These are phyloP conservation scores for Champsocephalus gunnari DNA, from an alignment of 2,797 vertebrate genomes.

Conservation along the genomic window DNA sequence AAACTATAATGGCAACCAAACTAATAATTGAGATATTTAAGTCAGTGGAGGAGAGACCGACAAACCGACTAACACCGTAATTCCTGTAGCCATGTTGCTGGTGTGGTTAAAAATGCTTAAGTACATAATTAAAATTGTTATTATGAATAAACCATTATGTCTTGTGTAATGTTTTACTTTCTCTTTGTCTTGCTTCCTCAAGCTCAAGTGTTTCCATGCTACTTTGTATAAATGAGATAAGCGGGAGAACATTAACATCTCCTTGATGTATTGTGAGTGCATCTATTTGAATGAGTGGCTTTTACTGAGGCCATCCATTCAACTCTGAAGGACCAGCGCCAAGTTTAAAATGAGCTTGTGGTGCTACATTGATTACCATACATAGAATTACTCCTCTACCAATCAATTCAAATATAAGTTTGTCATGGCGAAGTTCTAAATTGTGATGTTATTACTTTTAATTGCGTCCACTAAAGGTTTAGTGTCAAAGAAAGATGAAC, in stretches of 20 bases:
- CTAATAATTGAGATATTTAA: conserved; percentile 2
- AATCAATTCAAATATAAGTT: conserved; percentile 25
- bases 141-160: background rate
- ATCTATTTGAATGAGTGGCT: conserved; percentile 53
- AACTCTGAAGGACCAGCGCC: conserved; percentile 31
- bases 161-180: background rate
- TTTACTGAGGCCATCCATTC: conserved; percentile 52
- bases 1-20: background rate
- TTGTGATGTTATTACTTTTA: conserved; percentile 19
- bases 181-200: background rate
- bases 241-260: conserved; percentile 26
- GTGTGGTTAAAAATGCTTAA: background rate
- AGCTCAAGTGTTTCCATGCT: background rate
- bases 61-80: background rate
- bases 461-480: conserved; percentile 47
- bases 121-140: background rate
- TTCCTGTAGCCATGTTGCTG: background rate
- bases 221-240: conserved; percentile 8
- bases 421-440: conserved; percentile 33
- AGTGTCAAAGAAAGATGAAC: conserved; percentile 38
- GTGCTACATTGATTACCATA: conserved; percentile 51
- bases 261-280: conserved; percentile 33
- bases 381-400: conserved; percentile 30
- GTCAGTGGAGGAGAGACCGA: background rate
- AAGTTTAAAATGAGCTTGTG: conserved; percentile 57